Percentiles rank a stretch among this genome's conserved stretches.
phyloP scores from a whole-genome alignment of 2,113 vertebrate species.

The Pavo muticus region DNA sequence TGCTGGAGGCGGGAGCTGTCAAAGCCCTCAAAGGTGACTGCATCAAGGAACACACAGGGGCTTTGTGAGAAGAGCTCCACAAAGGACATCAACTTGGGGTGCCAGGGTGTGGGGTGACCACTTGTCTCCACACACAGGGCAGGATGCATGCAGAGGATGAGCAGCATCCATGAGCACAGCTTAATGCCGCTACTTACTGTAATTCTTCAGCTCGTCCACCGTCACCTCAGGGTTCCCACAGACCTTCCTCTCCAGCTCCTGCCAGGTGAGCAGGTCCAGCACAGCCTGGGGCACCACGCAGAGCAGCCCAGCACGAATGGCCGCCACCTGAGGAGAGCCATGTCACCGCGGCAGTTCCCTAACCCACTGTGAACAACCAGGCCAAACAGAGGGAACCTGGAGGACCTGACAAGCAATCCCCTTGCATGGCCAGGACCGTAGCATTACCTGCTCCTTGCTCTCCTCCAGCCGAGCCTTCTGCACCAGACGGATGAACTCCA shows the following conservation, averaged over 20 bases:
- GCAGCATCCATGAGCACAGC: neutral
- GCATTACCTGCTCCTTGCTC: conserved; percentile 90
- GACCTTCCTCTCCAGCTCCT: conserved; percentile 93
- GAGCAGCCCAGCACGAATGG: conserved; percentile 91
- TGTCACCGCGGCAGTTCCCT: fast-evolving
- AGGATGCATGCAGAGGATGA: fast-evolving
- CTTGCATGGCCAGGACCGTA: neutral
- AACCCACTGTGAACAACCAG: neutral
- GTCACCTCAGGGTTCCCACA: conserved; percentile 93
- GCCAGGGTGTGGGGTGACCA: neutral
- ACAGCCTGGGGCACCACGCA: conserved; percentile 94
- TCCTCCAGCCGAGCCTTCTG: conserved; percentile 90
- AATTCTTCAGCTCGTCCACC: conserved; percentile 86
- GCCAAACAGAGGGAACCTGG: neutral
- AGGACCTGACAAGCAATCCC: neutral
- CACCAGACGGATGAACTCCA: conserved; percentile 86
- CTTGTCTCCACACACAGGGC: fast-evolving
- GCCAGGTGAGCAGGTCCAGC: conserved; percentile 94
- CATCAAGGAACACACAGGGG: neutral
- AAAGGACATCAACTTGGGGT: neutral
- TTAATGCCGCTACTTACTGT: conserved; percentile 72
- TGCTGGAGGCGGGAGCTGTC: conserved; percentile 84
- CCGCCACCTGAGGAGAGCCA: conserved; percentile 81
- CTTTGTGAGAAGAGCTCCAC: neutral
- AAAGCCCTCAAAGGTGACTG: conserved; percentile 92